Evolutionary conservation across 2,888 invertebrate genomes (phyloP).

Genomic region (Drosophila robusta): DNA sequence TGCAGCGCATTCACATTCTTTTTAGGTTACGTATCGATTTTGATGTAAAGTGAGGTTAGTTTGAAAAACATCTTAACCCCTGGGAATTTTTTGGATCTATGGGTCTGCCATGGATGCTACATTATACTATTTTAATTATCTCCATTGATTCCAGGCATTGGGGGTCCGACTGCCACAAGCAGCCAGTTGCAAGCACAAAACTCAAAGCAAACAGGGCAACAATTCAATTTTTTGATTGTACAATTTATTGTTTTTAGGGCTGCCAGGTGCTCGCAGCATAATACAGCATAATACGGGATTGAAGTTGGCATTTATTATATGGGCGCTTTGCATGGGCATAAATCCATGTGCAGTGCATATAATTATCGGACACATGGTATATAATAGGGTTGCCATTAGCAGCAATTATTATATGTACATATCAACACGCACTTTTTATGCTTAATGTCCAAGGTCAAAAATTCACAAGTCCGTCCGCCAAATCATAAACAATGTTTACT

Average conservation of each 20-base stretch:
- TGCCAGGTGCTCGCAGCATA: conserved; percentile 52
- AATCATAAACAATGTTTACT: background rate
- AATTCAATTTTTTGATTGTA: conserved; percentile 53
- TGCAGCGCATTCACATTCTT: conserved; percentile 73
- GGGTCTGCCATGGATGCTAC: background rate
- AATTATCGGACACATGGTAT: conserved; percentile 11
- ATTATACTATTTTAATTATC: background rate
- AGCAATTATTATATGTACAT: background rate
- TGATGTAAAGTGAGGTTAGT: conserved; percentile 68
- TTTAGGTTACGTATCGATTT: conserved; percentile 80
- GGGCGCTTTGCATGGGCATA: background rate
- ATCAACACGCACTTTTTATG: background rate
- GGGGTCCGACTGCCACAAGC: background rate
- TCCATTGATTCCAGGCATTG: conserved; percentile 29
- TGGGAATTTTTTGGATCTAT: conserved; percentile 20
- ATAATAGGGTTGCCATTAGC: conserved; percentile 52
- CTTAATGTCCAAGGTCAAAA: background rate
- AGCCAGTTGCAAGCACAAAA: conserved; percentile 23
- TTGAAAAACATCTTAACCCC: conserved; percentile 42
- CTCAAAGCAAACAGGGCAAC: conserved; percentile 48
- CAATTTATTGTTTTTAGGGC: conserved; percentile 64
- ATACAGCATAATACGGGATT: conserved; percentile 3
- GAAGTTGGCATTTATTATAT: background rate
- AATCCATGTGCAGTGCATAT: background rate
- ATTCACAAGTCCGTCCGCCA: background rate